These are phyloP conservation scores for Bombyx mandarina DNA, from an alignment of 1,140 invertebrate species.

Conservation along the genomic window DNA sequence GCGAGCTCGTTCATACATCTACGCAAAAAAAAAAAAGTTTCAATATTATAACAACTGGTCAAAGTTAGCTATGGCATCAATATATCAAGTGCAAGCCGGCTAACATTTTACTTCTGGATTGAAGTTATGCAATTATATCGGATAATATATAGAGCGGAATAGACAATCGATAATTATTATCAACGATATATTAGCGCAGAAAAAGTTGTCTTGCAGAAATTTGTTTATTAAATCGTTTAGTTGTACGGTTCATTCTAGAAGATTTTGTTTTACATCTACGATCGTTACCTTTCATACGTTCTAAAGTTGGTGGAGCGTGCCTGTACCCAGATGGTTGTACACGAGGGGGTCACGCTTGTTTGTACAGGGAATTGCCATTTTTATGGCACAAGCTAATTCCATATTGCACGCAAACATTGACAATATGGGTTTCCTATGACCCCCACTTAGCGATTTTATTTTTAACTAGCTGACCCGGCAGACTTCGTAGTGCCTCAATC, in stretches of 20 bases:
- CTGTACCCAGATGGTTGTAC: slow-evolving; percentile 13
- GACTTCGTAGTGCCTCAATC: too few relatives aligned
- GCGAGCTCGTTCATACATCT: too few relatives aligned
- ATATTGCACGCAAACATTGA: too few relatives aligned
- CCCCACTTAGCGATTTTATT: too few relatives aligned
- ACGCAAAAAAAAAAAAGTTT: background rate
- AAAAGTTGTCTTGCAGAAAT: background rate
- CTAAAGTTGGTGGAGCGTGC: slow-evolving; percentile 36
- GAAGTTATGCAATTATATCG: too few relatives aligned
- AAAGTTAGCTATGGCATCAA: background rate
- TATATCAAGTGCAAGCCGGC: too few relatives aligned
- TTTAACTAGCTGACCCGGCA: too few relatives aligned
- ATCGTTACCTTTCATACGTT: slow-evolving; percentile 42
- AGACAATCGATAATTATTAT: too few relatives aligned
- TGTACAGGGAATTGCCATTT: slow-evolving; percentile 43
- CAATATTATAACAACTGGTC: background rate
- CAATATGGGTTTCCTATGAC: too few relatives aligned
- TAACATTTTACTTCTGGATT: too few relatives aligned
- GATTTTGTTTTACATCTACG: slow-evolving; percentile 22
- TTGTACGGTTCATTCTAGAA: background rate
- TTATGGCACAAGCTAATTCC: slow-evolving; percentile 22
- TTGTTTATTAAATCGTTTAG: background rate
- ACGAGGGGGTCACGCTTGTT: slow-evolving; percentile 29
- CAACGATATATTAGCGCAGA: too few relatives aligned
- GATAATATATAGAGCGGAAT: too few relatives aligned